Evolutionary conservation across 2,797 vertebrate species (phyloP).

Genomic region (Schizopygopsis pylzovi): DNA sequence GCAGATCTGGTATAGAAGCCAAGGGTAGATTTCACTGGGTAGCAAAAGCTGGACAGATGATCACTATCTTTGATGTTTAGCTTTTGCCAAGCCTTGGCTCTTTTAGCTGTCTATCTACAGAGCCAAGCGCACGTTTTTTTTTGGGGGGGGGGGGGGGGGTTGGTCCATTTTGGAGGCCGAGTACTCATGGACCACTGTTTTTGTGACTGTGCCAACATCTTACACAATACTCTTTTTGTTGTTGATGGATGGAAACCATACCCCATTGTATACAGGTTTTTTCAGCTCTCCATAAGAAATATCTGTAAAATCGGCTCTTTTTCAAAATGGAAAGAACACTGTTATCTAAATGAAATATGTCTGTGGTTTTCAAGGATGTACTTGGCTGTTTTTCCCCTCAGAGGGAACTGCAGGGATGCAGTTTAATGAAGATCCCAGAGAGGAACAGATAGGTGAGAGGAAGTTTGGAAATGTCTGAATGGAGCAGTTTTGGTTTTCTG

Average conservation of each 20-base stretch:
- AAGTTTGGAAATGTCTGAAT: conserved; percentile 15
- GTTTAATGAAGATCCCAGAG: conserved; percentile 36
- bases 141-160: no score
- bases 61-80: conserved; percentile 38
- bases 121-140: conserved; percentile 39
- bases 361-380: conserved; percentile 58
- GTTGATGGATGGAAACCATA: conserved; percentile 57
- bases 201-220: conserved; percentile 53
- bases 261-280: conserved; percentile 57
- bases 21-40: conserved; percentile 17
- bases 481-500: background rate
- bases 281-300: conserved; percentile 44
- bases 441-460: conserved; percentile 17
- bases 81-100: conserved; percentile 41
- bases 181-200: conserved; percentile 49
- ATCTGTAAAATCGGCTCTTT: conserved; percentile 31
- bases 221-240: conserved; percentile 46
- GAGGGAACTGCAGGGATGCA: conserved; percentile 27
- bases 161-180: background rate
- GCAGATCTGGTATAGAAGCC: conserved; percentile 2
- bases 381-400: conserved; percentile 15
- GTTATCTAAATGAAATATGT: conserved; percentile 63
- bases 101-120: conserved; percentile 38
- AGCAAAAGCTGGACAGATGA: conserved; percentile 1
- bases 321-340: conserved; percentile 56